Percentiles rank a stretch among this genome's conserved stretches.
phyloP scores from a whole-genome alignment of 2,113 vertebrate species.

The Crotalus horridus region DNA sequence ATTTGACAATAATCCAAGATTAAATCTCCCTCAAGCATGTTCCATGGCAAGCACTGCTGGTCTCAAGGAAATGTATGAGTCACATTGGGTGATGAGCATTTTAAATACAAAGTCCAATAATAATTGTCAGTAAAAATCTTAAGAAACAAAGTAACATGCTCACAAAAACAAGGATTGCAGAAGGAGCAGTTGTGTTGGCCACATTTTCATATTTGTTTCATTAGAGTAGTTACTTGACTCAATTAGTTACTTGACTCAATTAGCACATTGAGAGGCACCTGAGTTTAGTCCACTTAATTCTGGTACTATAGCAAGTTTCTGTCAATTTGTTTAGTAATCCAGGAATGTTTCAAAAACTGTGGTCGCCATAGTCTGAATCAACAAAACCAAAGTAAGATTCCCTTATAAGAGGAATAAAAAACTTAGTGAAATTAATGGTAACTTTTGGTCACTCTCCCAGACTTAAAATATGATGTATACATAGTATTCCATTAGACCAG shows the following conservation, averaged over 20 bases:
- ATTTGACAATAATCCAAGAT: background rate
- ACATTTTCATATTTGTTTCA: background rate
- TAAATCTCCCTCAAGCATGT: background rate
- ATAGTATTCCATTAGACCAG: no score
- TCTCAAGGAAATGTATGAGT: background rate
- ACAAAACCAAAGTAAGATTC: no score
- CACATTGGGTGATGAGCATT: background rate
- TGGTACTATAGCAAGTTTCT: background rate
- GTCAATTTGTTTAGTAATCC: background rate
- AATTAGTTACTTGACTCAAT: background rate
- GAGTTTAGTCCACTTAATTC: background rate
- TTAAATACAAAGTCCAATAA: background rate
- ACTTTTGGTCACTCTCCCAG: no score
- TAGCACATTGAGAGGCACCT: background rate
- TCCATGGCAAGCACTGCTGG: background rate
- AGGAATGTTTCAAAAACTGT: background rate
- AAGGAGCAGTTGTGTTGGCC: background rate
- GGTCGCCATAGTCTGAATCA: background rate
- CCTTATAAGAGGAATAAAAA: no score
- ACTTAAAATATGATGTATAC: no score
- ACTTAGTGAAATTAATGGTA: no score
- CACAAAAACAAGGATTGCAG: background rate
- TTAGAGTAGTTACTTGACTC: background rate
- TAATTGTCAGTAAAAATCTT: background rate
- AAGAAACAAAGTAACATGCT: background rate